Base-by-base conservation (phyloP, 2,797 vertebrate species). In the Sebastes wilsoni region DNA sequence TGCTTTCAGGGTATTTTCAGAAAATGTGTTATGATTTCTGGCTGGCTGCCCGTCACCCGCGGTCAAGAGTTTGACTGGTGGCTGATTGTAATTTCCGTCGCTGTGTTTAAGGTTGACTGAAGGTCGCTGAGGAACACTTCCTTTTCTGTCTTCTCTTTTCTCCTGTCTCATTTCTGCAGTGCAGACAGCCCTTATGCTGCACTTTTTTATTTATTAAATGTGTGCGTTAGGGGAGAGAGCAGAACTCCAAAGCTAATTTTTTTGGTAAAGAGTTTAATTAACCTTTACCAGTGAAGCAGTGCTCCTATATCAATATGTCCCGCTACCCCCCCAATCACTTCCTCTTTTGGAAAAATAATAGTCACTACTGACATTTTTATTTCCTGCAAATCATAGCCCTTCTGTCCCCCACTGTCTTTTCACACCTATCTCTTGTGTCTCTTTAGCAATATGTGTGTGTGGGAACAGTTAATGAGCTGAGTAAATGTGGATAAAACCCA, bases 401-500 rank as follows among this genome's bases (percentile, higher is more conserved):
- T 34, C 16, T 38, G 49, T 22, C 18, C 13, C 27, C 36, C 58
- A 1, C 73, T 5, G 10, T 66, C 16, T 72, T 22, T 54, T 55
- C 59, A 62, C 58, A 62, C 56, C 32, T 54, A n/a, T 66, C 36
- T 73, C 23, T 25, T 66, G 16, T 18, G 58, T 59, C 13, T 60
- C 52, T 69, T 16, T 66, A 6, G 25, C 23, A 2, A 23, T 30
- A 18, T 36, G n/a, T 77, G 66, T 22, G 14, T 66, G 16, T 66
- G 11, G 96, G 36, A 79, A 92, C 88, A 0, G 88, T 97, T 78
- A 96, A 96, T 84, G 96, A 97, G 78, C 96, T 84, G 84, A 97
- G 96, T 97, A 95, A 94, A 89, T 80, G 56, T 16, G 12, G 65
- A 72, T 52, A 75, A 69, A 81, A 56, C 52, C 66, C 66, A 60